These are phyloP conservation scores for Nezara viridula DNA, from an alignment of 2,888 invertebrate species.

Conservation along the genomic window DNA sequence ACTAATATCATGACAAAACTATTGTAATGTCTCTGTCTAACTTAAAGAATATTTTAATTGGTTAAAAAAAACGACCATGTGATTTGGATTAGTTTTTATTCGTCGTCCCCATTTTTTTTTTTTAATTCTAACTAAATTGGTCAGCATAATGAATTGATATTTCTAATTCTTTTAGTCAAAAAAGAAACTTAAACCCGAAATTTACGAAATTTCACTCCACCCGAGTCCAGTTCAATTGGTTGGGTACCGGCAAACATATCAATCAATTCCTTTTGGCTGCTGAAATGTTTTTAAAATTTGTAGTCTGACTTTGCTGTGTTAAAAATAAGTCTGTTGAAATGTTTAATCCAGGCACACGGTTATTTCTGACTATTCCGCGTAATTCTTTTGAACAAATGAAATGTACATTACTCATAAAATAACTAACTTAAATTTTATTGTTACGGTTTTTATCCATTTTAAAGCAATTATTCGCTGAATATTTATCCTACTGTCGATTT, in stretches of 20 bases:
- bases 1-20: background rate
- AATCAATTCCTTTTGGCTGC: background rate
- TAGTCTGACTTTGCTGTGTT: background rate
- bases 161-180: too few relatives aligned
- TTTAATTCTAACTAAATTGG: too few relatives aligned
- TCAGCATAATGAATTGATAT: too few relatives aligned
- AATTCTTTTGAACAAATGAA: background rate
- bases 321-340: conserved; percentile 4
- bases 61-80: background rate
- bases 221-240: too few relatives aligned
- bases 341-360: background rate
- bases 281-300: background rate
- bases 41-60: background rate
- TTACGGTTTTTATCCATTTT: background rate
- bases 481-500: background rate
- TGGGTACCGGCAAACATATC: background rate
- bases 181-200: too few relatives aligned
- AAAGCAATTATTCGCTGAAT: background rate
- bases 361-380: background rate
- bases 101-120: too few relatives aligned
- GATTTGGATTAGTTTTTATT: background rate
- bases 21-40: background rate
- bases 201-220: too few relatives aligned
- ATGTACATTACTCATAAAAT: background rate
- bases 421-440: background rate